Percentiles rank a stretch among this genome's conserved stretches.
Conservation (phyloP, 2,113 vertebrate genomes). For the Malurus alboscapulatus region DNA sequence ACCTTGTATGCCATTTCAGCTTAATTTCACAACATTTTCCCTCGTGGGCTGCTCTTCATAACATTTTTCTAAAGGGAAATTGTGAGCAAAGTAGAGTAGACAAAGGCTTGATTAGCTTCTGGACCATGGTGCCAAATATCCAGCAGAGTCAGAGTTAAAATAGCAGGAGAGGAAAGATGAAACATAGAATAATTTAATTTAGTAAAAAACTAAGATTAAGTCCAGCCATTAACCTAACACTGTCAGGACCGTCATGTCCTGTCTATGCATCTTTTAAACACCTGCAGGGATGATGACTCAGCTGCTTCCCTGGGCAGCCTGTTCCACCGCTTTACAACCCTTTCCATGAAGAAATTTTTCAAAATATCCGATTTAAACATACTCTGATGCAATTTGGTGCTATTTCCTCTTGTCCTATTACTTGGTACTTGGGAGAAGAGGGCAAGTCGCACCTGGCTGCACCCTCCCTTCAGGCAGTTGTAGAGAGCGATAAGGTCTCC, state of each 20-base stretch:
- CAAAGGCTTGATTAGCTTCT: neutral
- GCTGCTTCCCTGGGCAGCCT: neutral
- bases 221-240: neutral
- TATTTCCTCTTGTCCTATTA: neutral
- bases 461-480: neutral
- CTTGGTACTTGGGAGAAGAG: neutral
- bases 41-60: neutral
- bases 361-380: neutral
- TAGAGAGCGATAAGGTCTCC: neutral
- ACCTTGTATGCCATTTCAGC: neutral
- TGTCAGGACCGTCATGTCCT: neutral
- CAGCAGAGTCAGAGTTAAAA: neutral
- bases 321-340: neutral
- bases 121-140: neutral
- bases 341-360: neutral
- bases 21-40: neutral
- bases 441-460: neutral
- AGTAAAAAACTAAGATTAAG: neutral
- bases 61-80: neutral
- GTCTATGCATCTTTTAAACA: neutral
- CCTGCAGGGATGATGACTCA: neutral
- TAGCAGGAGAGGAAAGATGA: neutral
- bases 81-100: neutral
- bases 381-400: neutral
- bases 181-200: neutral